Base-by-base conservation (phyloP, 2,888 invertebrate species). In the Congeria kusceri region DNA sequence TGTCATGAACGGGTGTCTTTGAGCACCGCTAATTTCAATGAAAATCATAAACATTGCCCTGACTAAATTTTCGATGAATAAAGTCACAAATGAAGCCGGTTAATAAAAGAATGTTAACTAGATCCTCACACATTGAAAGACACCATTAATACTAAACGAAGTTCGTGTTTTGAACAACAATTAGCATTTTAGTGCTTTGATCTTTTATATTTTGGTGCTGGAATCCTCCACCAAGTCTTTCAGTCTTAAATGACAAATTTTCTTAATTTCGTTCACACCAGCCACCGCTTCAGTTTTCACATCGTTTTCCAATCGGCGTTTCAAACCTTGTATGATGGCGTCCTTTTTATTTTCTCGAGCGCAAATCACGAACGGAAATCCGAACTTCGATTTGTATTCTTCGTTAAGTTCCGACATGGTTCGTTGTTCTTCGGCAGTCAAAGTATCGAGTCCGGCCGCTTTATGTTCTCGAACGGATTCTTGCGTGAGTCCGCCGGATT, bases 351-450 rank as follows among this genome's bases (percentile, higher is more conserved):
- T 89, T 61, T 88, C 75, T 11, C 87, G 70, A 0, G 83, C 88
- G 76, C 88, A 88, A 11, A 89, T 86, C 23, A 90, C 87, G 78
- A 90, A 90, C 0, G 90, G 90, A 62, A 90, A 89, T 9, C 83
- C 84, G 83, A 89, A 90, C 59, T 86, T 88, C 0, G 76, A 47
- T 56, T 68, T 86, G 62, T 90, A 90, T 53, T 66, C 47, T 9
- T 67, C 32, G 67, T 90, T 89, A 11, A 80, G 44, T n/a, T 53
- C 27, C 7, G 76, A 47, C 77, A 90, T 79, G 44, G 53, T 68
- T 9, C 63, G n/a, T 47, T 64, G 59, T 70, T 89, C 89, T 11
- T 77, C 78, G 2, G 63, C 69, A 1, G 86, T 83, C 57, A 89
- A 32, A 0, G 27, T 49, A 27, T 77, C 64, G 0, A 89, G 80